Evolutionary conservation across 2,888 invertebrate genomes (phyloP).

Genomic region (Mamestra brassicae): DNA sequence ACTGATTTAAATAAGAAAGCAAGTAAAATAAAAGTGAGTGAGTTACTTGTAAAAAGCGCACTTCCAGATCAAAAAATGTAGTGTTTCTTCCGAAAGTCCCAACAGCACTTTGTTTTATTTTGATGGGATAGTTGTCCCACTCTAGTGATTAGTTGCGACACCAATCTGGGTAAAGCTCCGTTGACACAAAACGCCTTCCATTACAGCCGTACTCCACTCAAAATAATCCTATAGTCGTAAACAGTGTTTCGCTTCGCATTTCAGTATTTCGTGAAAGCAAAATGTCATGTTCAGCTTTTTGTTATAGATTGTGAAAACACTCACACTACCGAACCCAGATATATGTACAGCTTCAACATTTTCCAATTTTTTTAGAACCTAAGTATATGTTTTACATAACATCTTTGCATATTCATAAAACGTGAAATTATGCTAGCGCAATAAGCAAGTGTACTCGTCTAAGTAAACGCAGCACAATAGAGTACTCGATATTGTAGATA

Average conservation of each 20-base stretch:
- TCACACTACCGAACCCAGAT: too few species aligned
- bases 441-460: constrained; percentile 5
- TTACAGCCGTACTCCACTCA: neutral
- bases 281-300: neutral
- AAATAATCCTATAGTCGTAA: constrained; percentile 5
- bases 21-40: too few species aligned
- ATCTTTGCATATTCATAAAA: too few species aligned
- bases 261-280: constrained; percentile 3
- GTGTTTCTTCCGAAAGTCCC: neutral
- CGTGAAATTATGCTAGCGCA: neutral
- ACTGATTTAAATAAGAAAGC: too few species aligned
- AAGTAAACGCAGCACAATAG: neutral
- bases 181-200: neutral
- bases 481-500: neutral
- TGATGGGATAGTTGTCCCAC: neutral
- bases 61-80: neutral
- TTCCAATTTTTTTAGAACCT: too few species aligned
- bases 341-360: too few species aligned
- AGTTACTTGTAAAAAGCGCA: too few species aligned
- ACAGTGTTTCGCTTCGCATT: neutral
- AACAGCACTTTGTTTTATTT: constrained; percentile 5
- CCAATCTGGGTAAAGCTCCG: neutral
- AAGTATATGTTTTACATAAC: too few species aligned
- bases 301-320: neutral
- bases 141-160: neutral